Evolutionary conservation across 2,888 invertebrate genomes (phyloP), one percentile per base, ranked within the genome.

Genomic region (Agrochola macilenta): DNA sequence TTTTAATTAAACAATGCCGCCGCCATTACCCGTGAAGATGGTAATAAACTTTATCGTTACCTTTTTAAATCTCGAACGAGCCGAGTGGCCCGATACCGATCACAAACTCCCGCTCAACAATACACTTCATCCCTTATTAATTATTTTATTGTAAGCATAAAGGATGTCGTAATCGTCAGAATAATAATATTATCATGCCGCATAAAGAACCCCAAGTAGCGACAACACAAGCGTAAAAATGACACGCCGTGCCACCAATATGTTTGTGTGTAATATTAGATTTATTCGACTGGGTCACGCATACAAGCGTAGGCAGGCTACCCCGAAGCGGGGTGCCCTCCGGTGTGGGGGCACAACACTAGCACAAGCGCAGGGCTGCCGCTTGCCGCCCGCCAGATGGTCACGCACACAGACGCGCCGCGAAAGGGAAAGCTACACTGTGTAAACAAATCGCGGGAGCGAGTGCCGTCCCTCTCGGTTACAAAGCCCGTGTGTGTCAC

Each of bases 101-200:
- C 96, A 91, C 94, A 89, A 93, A 93, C 93, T 93, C 93, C 94
- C 93, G 91, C 89, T 88, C 93, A 91, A 96, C 96, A 96, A 96
- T 95, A 94, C 94, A 93, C 95, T 95, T 94, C 95, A 96, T 96
- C 96, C 96, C 96, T 96, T 96, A 96, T 96, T 96, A 96, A 96
- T 96, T 96, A 96, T 96, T 96, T 96, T 96, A 96, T 96, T 96
- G 96, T 95, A 94, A 94, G 95, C 96, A 95, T 96, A 96, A 96
- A 96, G 95, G 96, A 96, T 95, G 96, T 94, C 95, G 95, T 96
- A 96, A 96, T 96, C 95, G 95, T 95, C 95, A 95, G 95, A 96
- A 96, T 96, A 96, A 96, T 96, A 96, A 96, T 96, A 96, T 96
- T 96, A 95, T 94, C 95, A 95, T 95, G 93, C 93, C 94, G 93